Evolutionary conservation across 2,888 invertebrate species (phyloP), one percentile per base, ranked within the genome.

Genomic region (Plagodis pulveraria): DNA sequence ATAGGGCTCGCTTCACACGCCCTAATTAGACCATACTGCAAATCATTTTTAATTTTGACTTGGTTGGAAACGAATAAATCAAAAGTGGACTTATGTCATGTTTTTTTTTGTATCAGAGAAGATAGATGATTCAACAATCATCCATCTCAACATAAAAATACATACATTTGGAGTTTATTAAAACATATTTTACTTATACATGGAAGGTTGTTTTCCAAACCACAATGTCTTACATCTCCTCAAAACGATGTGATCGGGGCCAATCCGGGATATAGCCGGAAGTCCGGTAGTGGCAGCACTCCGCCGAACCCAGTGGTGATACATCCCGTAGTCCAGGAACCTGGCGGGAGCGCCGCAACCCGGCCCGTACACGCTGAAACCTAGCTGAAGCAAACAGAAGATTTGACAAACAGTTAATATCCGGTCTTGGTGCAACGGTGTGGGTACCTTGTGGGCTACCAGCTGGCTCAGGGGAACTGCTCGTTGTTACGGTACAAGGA

Each of bases 331-430:
- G 72, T 86, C 85, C 8, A 86, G 10, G 61, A 86, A 87, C 33
- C 86, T 65, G 0, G 86, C 74, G 0, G 86, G 86, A 0, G 82
- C 72, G 0, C 68, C 61, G 49, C 87, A 86, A 0, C 87, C 87
- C 0, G 86, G 86, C 0, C 87, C 87, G 44, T 78, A 72, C 0
- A 86, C 68, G 0, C 86, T 84, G 35, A 85, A 81, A 0, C 87
- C 87, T 5, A 86, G 55, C 87, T 86, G n/a, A n/a, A n/a, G 62
- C 9, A 58, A 36, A 44, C 6, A 11, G 6, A 0, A 22, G 6
- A 7, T 46, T 32, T 35, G 50, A 8, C 9, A 45, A n/a, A 12
- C 0, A 10, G 5, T 38, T 1, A 38, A 8, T 6, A 4, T 9
- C 38, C 38, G 7, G 7, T 38, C 9, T 38, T 1, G 6, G 0